Base-by-base conservation (phyloP, 1,140 invertebrate genomes). In the Ips typographus region DNA sequence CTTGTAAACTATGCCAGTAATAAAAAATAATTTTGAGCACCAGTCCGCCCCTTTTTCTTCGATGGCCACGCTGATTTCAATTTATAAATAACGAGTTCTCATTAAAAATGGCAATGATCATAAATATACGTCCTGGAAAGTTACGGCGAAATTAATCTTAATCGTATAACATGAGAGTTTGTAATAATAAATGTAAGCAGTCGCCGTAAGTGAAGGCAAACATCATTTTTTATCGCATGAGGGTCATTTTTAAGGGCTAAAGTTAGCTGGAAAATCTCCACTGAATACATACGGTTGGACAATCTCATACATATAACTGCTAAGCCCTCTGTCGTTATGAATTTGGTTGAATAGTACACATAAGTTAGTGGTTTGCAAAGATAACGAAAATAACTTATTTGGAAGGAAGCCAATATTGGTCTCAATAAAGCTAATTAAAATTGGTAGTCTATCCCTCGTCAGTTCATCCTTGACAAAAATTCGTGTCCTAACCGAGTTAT, bases 401-500 rank as follows among this genome's bases (percentile, higher is more conserved):
- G 22, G 44, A 2, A 49, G 7, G 44, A 6, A 49, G 6, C 44
- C 44, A 49, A 22, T 3, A 49, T 49, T 49, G 44, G 22, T 22
- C 22, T 22, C 22, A 22, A 22, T 22, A 49, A 3, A 6, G 22
- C 6, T 49, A 22, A 49, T 22, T 49, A 49, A 49, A 49, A 49
- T 3, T 49, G 2, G 44, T 8, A 2, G 22, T 49, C 22, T 49
- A 6, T 49, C 22, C 22, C 44, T 3, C 44, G 3, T 49, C 44
- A 49, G 22, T 49, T 49, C 22, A 49, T 56, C 22, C 22, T 36
- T 8, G 7, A 56, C 5, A 56, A 49, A 49, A 49, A 49, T 49
- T 49, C 2, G 44, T 49, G 22, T 22, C 22, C 22, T 22, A 61
- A 44, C 22, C 8, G n/a, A 61, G n/a, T 61, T 44, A 61, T 47